Base-by-base conservation (phyloP, 2,888 invertebrate species). In the Acanthosepion lycidas region DNA sequence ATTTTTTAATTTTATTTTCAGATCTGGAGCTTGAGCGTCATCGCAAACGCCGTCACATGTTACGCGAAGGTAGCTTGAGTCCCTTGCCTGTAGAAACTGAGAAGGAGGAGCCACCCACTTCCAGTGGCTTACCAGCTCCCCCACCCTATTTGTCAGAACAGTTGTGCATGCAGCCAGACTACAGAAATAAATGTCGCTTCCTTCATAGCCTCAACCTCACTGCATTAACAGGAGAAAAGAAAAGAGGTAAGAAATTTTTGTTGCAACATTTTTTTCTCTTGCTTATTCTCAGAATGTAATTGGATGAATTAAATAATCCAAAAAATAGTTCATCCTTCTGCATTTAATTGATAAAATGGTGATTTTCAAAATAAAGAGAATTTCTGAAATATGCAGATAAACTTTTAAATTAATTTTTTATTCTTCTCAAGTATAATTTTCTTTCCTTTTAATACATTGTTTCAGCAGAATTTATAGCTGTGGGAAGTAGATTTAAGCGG, bases 1-100 rank as follows among this genome's bases (percentile, higher is more conserved):
- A 51, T 15, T n/a, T 94, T 95, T 9, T 64, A 33, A 48, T 42
- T 23, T n/a, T 55, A 55, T 51, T 95, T 95, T 49, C 95, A 97
- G 97, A 97, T 93, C 95, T 97, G 26, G 96, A 96, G 94, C 96
- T 96, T 95, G 96, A 96, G 94, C 96, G 96, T 94, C 95, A 96
- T 78, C 95, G 96, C 26, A 96, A 96, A 93, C 96, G 97, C 18
- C 95, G 97, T 48, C 95, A 96, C 94, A 94, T 96, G 94, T 95
- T 96, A 95, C 95, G 96, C n/a, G 96, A 97, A 94, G 95, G 96
- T 20, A 96, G 96, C 95, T 94, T 96, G 12, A 97, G 96, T 95
- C 97, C 97, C 18, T 95, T 97, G n/a, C 96, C 96, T 59, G 95
- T 95, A 59, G 95, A 95, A 59, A 94, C 94, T 51, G 59, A n/a